Percentiles rank a stretch among this genome's conserved stretches.
phyloP scores from a whole-genome alignment of 2,113 vertebrate species.

The Lophura nycthemera region DNA sequence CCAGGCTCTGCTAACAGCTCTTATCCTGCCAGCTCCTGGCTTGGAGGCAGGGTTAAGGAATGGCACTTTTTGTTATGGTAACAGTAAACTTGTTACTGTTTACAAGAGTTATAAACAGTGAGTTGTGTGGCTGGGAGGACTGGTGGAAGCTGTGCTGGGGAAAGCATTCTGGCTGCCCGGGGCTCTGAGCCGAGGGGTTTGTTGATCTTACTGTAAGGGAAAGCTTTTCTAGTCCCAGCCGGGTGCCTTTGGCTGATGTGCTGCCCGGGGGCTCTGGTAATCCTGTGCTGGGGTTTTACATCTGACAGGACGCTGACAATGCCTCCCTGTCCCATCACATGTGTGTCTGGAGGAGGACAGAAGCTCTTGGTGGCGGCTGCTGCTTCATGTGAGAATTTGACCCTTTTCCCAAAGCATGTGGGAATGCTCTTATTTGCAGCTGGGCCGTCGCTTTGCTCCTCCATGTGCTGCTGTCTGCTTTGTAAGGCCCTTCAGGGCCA shows the following conservation, averaged over 20 bases:
- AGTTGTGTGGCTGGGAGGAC: background rate
- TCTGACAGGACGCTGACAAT: fast-evolving
- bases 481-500: background rate
- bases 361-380: fast-evolving
- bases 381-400: fast-evolving
- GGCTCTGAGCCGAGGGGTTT: fast-evolving
- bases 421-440: background rate
- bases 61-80: background rate
- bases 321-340: background rate
- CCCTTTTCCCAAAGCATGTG: background rate
- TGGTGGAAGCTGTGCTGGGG: background rate
- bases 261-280: background rate
- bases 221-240: background rate
- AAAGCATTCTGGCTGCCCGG: background rate
- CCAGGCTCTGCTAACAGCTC: background rate
- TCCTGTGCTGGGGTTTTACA: fast-evolving
- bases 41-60: background rate
- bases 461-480: background rate
- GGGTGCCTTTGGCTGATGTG: fast-evolving
- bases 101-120: background rate
- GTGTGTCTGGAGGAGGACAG: fast-evolving
- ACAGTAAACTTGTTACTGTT: background rate
- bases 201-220: background rate
- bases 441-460: fast-evolving
- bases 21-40: background rate